Base-by-base conservation (phyloP, 2,113 vertebrate species). In the Oreochromis tanganicae region DNA sequence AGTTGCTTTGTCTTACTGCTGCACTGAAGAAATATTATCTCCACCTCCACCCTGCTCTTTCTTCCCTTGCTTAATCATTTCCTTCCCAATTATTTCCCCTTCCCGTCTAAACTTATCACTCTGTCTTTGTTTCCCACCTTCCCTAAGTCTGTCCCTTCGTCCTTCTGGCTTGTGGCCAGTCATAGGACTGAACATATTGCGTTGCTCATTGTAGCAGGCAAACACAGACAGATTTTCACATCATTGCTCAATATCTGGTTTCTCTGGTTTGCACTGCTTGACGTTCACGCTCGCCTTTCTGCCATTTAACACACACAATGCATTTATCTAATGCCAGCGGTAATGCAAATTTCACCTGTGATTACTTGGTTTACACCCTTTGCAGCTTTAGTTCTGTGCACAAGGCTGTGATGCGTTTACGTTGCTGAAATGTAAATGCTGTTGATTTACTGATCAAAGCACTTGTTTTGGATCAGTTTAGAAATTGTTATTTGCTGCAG, bases 131-230 rank as follows among this genome's bases (percentile, higher is more conserved):
- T 80, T 71, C 54, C 57, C 46, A 48, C 86, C 32, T 83, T 79
- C 29, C 6, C 3, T 52, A 50, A 32, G 73, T 78, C 73, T 78
- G 73, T 50, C 27, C 73, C 56, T 66, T 54, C 4, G 4, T 82
- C 21, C 12, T 4, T 83, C 82, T 87, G 80, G 63, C 82, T 68
- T 9, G 2, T 5, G 46, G 55, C 38, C 87, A 73, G 88, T 81
- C 24, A 63, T 43, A 63, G 75, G 24, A 43, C 73, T 91, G 56
- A 91, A 84, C 81, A 85, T 43, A 73, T 81, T 85, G 89, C 90
- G 84, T 84, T 14, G 50, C 68, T 29, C 83, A 48, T 73, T 63
- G 86, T 55, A 81, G n/a, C 82, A 52, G 27, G 21, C 46, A 12
- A n/a, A 55, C 61, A 17, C 57, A 81, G 41, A 24, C 82, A 87